These are phyloP conservation scores for Sturmia bella DNA, from an alignment of 2,888 invertebrate species.

Conservation along the genomic window DNA sequence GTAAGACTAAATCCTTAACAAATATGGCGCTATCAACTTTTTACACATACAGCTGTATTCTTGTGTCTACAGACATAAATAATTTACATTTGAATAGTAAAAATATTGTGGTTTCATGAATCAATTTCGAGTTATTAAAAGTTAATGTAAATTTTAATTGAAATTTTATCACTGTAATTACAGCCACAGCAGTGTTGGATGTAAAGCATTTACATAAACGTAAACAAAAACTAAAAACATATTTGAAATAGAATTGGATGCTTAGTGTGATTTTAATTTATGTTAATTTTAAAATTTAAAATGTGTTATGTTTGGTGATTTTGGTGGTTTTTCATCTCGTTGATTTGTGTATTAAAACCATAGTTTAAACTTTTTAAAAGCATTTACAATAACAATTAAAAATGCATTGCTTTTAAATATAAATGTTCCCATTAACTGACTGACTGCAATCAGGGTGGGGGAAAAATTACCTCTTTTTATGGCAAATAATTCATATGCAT, in stretches of 20 bases:
- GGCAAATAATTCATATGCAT: neutral
- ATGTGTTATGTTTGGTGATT: conserved; percentile 40
- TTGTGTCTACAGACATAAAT: no score
- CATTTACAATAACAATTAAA: conserved; percentile 54
- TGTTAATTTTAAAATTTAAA: conserved; percentile 53
- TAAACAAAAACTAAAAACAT: conserved; percentile 28
- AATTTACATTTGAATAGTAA: no score
- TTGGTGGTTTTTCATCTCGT: conserved; percentile 30
- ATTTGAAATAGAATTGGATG: conserved; percentile 37
- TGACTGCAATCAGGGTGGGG: conserved; percentile 20
- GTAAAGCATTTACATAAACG: conserved; percentile 23
- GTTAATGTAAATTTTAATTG: conserved; percentile 59
- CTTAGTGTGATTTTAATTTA: conserved; percentile 60
- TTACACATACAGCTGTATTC: no score
- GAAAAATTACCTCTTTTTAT: conserved; percentile 39
- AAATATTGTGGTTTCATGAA: conserved; percentile 38
- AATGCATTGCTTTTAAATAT: conserved; percentile 50
- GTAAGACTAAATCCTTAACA: no score
- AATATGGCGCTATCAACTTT: no score
- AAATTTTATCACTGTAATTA: conserved; percentile 66
- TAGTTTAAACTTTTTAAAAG: conserved; percentile 18
- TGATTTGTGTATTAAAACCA: conserved; percentile 26
- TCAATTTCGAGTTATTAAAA: conserved; percentile 58
- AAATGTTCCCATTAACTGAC: conserved; percentile 44
- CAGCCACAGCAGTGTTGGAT: conserved; percentile 42